Evolutionary conservation across 2,888 invertebrate species (phyloP), one percentile per base, ranked within the genome.

Genomic region (Leptopilina myrica): DNA sequence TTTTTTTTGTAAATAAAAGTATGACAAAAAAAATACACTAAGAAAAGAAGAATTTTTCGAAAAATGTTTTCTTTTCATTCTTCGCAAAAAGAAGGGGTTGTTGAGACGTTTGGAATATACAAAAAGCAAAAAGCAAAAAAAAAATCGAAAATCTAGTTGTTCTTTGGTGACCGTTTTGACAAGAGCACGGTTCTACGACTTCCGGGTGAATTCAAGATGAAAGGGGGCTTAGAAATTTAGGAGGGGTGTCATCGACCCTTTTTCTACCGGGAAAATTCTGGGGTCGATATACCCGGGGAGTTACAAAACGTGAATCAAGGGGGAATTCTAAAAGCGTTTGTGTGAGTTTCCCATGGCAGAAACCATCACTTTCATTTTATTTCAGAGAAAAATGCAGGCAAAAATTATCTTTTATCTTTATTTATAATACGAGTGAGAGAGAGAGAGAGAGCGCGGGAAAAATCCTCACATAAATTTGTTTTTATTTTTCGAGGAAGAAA

Each of bases 191-290:
- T 66, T 43, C 66, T 66, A 40, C 20, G 53, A 73, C 73, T 73
- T 73, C 73, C 73, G 56, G 73, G 73, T 73, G 73, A 56, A 73
- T 73, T 73, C 53, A 53, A 33, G 53, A 73, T 73, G 53, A 56
- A 69, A 56, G 73, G 73, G 53, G 53, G 73, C 53, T 73, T n/a
- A 12, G 53, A 73, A 43, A 73, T 49, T 69, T 73, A 56, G 73
- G 73, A 73, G 73, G 73, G 73, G 73, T 73, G 73, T 73, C 73
- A 73, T 73, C 73, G 73, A 73, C 73, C 73, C 73, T 73, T 49
- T 49, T 73, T 73, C 73, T 73, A 53, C 33, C 73, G 26, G 73
- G 49, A 73, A 73, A 73, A 73, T 73, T 73, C 56, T 26, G 26
- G 73, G 73, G 73, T 73, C 53, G 73, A 73, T 53, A 69, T 49